Base-by-base conservation (phyloP, 2,888 invertebrate species). In the Mesoligia furuncula region DNA sequence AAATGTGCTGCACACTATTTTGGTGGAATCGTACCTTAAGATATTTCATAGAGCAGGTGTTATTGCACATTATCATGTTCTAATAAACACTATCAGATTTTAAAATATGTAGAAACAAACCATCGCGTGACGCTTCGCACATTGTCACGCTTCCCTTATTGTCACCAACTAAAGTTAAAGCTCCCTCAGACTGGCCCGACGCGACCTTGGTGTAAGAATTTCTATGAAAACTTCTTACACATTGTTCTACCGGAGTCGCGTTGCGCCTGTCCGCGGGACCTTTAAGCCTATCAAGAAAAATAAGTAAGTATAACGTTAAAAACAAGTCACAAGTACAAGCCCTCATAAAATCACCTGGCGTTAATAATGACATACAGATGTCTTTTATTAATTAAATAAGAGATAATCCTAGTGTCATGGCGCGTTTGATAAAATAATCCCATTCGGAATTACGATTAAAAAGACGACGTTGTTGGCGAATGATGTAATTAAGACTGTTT, bases 301-400 rank as follows among this genome's bases (percentile, higher is more conserved):
- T 64, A 70, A 62, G 31, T 3, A 73, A 31, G 15, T 42, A 42
- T 71, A 72, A 45, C n/a, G 2, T 69, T 64, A 70, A 72, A 45
- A 75, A 69, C 54, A 70, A 65, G 15, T 39, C 27, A 48, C 36
- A 45, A 59, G 17, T 31, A 51, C 64, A 17, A 39, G 51, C 17
- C 13, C 24, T 80, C 65, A 80, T 83, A 86, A 77, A 83, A 77
- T 86, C 86, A 86, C 80, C 84, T 85, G 84, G 77, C 68, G 15
- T 54, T 74, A 73, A 73, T 86, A 83, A 77, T 83, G 73, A 64
- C 75, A 20, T 45, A 83, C 80, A 86, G 76, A 86, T 83, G 84
- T 74, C 61, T 9, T 76, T 69, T 86, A 83, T 75, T 83, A 84
- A 84, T 84, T 84, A 85, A 84, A 73, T 27, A 67, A 61, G 75